Conservation (phyloP, 2,888 invertebrate genomes). For the Meliscaeva auricollis region DNA sequence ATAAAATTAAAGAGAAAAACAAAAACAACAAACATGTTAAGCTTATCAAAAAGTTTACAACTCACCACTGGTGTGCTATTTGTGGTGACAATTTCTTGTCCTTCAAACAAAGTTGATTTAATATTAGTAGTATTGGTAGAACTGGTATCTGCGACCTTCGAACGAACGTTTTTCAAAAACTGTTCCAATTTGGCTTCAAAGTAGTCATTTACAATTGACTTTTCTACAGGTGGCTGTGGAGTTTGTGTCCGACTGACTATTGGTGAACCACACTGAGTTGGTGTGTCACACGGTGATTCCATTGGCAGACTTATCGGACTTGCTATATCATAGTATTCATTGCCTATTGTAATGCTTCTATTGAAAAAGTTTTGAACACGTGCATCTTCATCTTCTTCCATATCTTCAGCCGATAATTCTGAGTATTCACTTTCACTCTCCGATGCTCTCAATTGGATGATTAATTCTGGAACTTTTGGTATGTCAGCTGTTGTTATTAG, state of each 20-base stretch:
- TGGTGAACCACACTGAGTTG: constrained; percentile 80
- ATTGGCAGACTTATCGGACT: constrained; percentile 81
- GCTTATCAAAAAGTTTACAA: constrained; percentile 45
- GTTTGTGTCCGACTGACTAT: constrained; percentile 62
- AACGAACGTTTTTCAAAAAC: constrained; percentile 81
- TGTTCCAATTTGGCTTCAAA: constrained; percentile 82
- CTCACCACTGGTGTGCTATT: constrained; percentile 80
- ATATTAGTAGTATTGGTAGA: constrained; percentile 1
- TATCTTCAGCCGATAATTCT: constrained; percentile 78
- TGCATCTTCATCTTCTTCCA: constrained; percentile 60
- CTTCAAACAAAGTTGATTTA: constrained; percentile 26
- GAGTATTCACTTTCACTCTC: constrained; percentile 78
- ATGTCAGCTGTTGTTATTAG: constrained; percentile 80
- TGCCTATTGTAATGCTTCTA: constrained; percentile 41
- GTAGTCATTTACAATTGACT: constrained; percentile 79
- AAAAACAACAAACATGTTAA: constrained; percentile 34
- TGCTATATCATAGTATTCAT: constrained; percentile 79
- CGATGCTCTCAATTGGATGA: constrained; percentile 79
- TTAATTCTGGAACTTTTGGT: constrained; percentile 79
- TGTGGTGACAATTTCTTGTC: not conserved
- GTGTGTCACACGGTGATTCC: constrained; percentile 79
- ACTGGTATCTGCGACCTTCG: constrained; percentile 77
- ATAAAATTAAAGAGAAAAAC: constrained; percentile 19
- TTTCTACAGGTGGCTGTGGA: constrained; percentile 46
- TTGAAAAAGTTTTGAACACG: constrained; percentile 30